Evolutionary conservation across 2,888 invertebrate genomes (phyloP), one percentile per base, ranked within the genome.

Genomic region (Tortrix viridana): DNA sequence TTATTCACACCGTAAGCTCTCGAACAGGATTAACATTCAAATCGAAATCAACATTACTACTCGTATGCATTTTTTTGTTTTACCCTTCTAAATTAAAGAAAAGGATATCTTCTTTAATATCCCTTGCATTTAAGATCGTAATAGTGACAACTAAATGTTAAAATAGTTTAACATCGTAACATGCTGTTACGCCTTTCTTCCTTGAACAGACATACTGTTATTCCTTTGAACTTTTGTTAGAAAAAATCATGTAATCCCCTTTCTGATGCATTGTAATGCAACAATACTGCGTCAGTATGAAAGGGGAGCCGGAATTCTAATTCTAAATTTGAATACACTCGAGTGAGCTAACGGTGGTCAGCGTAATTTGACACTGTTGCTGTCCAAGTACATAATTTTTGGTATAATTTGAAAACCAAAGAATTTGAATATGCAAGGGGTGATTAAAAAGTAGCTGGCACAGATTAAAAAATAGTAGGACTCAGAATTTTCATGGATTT

Each of bases 271-370:
- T 63, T 58, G 63, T 63, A 58, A 58, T 58, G 58, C 52, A 58
- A 58, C 58, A 56, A 14, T 20, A 44, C 38, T 48, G 46, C 46
- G 32, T 57, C 46, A 44, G 23, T 58, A 48, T 47, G 53, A 66
- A 66, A 65, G 69, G 74, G 71, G 59, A 60, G 75, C 76, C 80
- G 73, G 74, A 82, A 82, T 79, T 75, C 74, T 69, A 72, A 73
- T 69, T 69, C 70, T 70, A 72, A 71, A 71, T 74, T 74, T 73
- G 69, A 76, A 73, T 80, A 68, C 73, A 75, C 81, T 84, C 71
- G 70, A 79, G 77, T 73, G 69, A 70, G 75, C 69, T 67, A 72
- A 70, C 74, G 71, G 74, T 80, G 87, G 88, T 88, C 89, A 88
- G 74, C 74, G 84, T 80, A 85, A 88, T 77, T 75, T 77, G 79